phyloP scores from a whole-genome alignment of 2,888 invertebrate genomes.

The Euclidia mi region DNA sequence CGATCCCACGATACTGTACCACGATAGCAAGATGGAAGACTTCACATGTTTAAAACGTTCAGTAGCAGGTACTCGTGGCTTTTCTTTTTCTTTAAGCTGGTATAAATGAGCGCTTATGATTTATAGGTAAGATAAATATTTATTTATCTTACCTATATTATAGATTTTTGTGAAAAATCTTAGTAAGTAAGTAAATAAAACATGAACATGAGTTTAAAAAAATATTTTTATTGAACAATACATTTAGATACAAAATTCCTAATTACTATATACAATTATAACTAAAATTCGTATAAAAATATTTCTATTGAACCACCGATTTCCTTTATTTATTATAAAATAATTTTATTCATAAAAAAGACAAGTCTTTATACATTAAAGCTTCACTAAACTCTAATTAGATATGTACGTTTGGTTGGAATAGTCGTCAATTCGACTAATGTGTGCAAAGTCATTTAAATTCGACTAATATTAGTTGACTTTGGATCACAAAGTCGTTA shows the following conservation, averaged over 20 bases:
- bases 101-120: too few relatives aligned
- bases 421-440: not conserved
- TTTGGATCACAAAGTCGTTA: too few relatives aligned
- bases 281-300: slow-evolving; percentile 68
- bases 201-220: slow-evolving; percentile 49
- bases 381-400: slow-evolving; percentile 59
- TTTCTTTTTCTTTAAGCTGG: too few relatives aligned
- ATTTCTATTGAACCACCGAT: slow-evolving; percentile 62
- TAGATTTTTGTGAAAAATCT: too few relatives aligned
- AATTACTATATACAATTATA: slow-evolving; percentile 77
- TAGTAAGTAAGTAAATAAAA: too few relatives aligned
- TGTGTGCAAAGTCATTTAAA: not conserved
- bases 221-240: slow-evolving; percentile 78
- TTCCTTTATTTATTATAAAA: slow-evolving; percentile 43
- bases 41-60: too few relatives aligned
- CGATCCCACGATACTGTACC: too few relatives aligned
- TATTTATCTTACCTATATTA: too few relatives aligned
- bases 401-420: slow-evolving; percentile 30
- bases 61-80: too few relatives aligned
- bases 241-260: slow-evolving; percentile 78
- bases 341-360: slow-evolving; percentile 39
- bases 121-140: too few relatives aligned
- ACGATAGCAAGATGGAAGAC: too few relatives aligned
- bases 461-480: not conserved
- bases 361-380: slow-evolving; percentile 72